Conservation (phyloP, 2,888 invertebrate species). For the Seira ritae region DNA sequence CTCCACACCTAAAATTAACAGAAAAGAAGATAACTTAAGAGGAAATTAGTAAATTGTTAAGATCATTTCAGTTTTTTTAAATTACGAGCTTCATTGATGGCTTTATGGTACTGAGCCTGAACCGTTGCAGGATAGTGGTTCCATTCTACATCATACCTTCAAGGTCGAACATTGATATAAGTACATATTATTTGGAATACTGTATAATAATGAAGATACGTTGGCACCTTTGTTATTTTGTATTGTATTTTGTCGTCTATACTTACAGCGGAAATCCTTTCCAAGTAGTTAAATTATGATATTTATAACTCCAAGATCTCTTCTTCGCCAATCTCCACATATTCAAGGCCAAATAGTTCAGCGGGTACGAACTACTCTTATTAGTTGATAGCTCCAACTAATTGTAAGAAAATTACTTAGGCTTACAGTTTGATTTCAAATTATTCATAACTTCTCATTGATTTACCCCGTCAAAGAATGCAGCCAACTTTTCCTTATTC, state of each 20-base stretch:
- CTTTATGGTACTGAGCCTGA: slow-evolving; percentile 48
- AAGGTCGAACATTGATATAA: not conserved
- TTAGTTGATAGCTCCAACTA: slow-evolving; percentile 32
- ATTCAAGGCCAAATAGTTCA: slow-evolving; percentile 35
- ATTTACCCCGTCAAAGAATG: slow-evolving; percentile 41
- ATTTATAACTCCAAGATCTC: slow-evolving; percentile 16
- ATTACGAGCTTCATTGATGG: slow-evolving; percentile 49
- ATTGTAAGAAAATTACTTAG: not conserved
- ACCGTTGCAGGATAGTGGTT: slow-evolving; percentile 34
- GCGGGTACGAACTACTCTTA: slow-evolving; percentile 28
- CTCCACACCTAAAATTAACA: slow-evolving; percentile 31
- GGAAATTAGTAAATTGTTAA: not conserved
- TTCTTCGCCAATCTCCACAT: slow-evolving; percentile 25
- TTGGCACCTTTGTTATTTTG: too few species aligned
- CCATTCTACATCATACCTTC: slow-evolving; percentile 45
- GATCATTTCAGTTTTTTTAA: slow-evolving; percentile 18
- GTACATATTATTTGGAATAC: not conserved
- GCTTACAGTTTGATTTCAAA: not conserved
- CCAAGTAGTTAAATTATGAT: not conserved
- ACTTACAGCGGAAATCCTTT: slow-evolving; percentile 26
- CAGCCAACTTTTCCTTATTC: not conserved
- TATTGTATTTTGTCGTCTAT: too few species aligned
- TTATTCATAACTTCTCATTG: not conserved
- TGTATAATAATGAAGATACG: too few species aligned
- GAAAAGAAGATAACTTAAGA: not conserved